A percentile compares a stretch with the other conserved stretches of the same genome.
Conservation (phyloP, 2,797 vertebrate genomes). For the Erithacus rubecula region DNA sequence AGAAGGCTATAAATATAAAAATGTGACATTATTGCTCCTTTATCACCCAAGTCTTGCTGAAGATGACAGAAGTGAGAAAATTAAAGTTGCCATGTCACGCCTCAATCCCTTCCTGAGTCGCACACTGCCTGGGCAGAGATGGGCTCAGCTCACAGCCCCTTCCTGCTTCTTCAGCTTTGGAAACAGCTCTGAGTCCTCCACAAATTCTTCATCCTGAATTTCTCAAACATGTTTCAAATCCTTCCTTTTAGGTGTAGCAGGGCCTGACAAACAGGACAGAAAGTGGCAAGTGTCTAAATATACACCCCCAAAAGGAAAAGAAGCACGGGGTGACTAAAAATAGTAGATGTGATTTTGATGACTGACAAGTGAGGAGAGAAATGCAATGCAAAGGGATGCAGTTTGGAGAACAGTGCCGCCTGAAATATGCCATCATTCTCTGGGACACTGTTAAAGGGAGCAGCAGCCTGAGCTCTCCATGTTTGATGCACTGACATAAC, state of each 20-base stretch:
- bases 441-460: background rate
- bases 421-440: background rate
- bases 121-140: background rate
- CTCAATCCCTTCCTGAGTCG: rapidly evolving
- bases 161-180: background rate
- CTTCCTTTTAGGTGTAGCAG: background rate
- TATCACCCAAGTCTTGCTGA: background rate
- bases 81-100: background rate
- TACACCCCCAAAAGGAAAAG: background rate
- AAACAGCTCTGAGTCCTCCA: background rate
- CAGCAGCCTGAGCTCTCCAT: background rate
- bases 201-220: background rate
- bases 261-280: background rate
- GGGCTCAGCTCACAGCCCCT: background rate
- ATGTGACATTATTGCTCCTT: background rate
- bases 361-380: background rate
- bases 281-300: background rate
- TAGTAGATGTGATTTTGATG: background rate
- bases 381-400: background rate
- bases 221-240: background rate
- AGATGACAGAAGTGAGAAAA: background rate
- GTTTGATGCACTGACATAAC: background rate
- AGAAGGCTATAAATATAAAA: background rate
- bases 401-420: background rate
- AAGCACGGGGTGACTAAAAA: background rate